A percentile compares a stretch with the other conserved stretches of the same genome.
Conservation (phyloP, 2,888 invertebrate species). For the Prenolepis imparis region DNA sequence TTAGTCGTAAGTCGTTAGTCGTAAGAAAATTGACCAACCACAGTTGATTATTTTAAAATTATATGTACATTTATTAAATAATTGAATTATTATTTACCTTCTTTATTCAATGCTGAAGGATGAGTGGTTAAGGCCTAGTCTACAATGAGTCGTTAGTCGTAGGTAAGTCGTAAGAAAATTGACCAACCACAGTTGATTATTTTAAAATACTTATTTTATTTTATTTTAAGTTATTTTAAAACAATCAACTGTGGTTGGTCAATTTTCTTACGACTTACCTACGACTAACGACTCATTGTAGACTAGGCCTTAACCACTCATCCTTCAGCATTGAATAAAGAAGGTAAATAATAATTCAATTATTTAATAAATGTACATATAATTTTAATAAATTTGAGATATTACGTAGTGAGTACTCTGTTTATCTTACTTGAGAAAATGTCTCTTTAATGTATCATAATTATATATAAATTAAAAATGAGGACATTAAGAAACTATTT, state of each 20-base stretch:
- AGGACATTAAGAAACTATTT: conserved; percentile 10
- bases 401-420: neutral
- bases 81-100: neutral
- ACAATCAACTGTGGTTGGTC: no score
- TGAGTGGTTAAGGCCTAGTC: neutral
- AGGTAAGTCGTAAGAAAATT: no score
- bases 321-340: neutral
- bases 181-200: no score
- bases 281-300: no score
- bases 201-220: no score
- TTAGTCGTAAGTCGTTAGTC: no score
- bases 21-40: no score
- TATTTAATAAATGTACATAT: neutral
- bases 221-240: no score
- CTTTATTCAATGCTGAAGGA: neutral
- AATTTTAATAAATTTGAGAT: neutral
- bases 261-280: no score
- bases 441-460: neutral
- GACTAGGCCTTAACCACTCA: neutral
- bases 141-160: no score
- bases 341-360: neutral
- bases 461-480: neutral
- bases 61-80: neutral
- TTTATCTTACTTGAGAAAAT: neutral
- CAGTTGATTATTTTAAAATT: no score